Evolutionary conservation across 2,113 vertebrate genomes (phyloP).

Genomic region (Otus sunia): DNA sequence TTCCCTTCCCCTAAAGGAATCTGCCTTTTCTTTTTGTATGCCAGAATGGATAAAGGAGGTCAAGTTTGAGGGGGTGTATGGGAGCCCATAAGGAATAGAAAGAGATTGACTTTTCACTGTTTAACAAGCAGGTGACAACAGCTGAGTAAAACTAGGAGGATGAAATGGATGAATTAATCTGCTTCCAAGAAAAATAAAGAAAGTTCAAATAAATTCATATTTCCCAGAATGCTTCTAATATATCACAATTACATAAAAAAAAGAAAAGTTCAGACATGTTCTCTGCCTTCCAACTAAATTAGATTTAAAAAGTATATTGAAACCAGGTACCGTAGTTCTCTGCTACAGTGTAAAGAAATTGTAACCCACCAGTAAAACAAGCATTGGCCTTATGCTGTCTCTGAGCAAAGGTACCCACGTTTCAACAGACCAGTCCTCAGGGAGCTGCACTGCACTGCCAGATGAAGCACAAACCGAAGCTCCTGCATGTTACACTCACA

Average conservation of each 20-base stretch:
- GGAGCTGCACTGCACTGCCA: background rate
- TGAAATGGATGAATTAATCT: background rate
- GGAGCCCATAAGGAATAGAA: background rate
- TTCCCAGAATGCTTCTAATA: background rate
- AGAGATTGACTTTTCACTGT: background rate
- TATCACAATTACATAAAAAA: background rate
- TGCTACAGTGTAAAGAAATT: background rate
- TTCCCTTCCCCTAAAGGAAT: background rate
- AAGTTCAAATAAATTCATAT: background rate
- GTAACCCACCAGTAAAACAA: background rate
- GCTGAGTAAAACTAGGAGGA: background rate
- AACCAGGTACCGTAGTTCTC: background rate
- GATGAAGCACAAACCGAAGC: background rate
- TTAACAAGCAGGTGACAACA: background rate
- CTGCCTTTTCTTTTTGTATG: background rate
- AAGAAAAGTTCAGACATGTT: background rate
- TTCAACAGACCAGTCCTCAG: background rate
- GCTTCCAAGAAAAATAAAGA: background rate
- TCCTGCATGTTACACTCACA: background rate
- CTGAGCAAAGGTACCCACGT: background rate
- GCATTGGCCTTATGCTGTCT: accelerated
- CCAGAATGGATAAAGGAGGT: background rate
- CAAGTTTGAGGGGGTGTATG: background rate
- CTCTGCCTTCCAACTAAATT: background rate
- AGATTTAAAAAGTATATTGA: background rate